Evolutionary conservation across 2,888 invertebrate species (phyloP), one percentile per base, ranked within the genome.

Genomic region (Glyphotaelius pellucidus): DNA sequence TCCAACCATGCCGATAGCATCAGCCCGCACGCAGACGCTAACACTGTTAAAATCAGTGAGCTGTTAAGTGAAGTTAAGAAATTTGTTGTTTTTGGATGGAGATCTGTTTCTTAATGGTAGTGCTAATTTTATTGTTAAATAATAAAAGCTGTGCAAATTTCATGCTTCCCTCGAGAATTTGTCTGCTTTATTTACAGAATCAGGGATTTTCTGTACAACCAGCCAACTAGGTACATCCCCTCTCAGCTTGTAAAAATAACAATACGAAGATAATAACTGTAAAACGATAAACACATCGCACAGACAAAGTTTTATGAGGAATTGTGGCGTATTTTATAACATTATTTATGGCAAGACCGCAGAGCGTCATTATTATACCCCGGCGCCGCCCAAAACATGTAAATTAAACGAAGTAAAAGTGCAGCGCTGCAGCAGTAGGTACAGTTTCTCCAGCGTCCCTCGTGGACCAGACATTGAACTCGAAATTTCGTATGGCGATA

Each of bases 381-480:
- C 5, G 52, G 31, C 30, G 81, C 81, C 14, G 32, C 81, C 81
- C 81, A 38, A 84, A 67, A 67, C 52, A 67, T 67, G 52, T 67
- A 67, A 67, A 84, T 25, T 84, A 38, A 84, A 84, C 35, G 5
- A 84, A 84, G 84, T 84, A 84, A 84, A 84, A 84, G 84, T 84
- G 38, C 84, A 84, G 5, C 1, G 25, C 52, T 67, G 19, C 32
- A 32, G n/a, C 15, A 47, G 15, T 47, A 47, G 15, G 15, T 81
- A 81, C 81, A 81, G 81, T 81, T 81, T 81, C 81, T 81, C 81
- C 84, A 35, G 84, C 84, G 25, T 32, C 38, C 84, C n/a, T 35
- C 35, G 25, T 35, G 84, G 84, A 84, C 81, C 81, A 81, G 84
- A 7, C 84, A 84, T n/a, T 84, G 84, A 84, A 84, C 84, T 84